Evolutionary conservation across 2,113 vertebrate genomes (phyloP), one percentile per base, ranked within the genome.

Genomic region (Callopanchax toddi): DNA sequence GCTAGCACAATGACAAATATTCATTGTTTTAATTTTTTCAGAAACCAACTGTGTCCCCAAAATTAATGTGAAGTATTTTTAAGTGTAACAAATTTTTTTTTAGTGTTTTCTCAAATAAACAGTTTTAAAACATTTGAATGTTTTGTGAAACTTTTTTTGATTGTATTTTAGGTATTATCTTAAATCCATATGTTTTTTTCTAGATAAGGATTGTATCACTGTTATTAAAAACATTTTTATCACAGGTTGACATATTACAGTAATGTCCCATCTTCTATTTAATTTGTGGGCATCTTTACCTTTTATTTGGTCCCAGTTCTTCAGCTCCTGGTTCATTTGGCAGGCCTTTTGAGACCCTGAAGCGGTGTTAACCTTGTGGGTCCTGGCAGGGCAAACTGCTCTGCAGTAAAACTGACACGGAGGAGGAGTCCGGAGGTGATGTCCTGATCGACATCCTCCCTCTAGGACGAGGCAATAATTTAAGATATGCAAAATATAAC

Each of bases 331-430:
- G 43, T 34, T 60, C 8, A 18, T 39, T 46, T 22, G n/a, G 65
- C 25, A 37, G 43, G 37, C 46, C 22, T 56, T 57, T 66, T 72
- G 55, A 72, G 56, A 6, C 44, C 54, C 63, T 44, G 51, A 22
- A 63, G 63, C 53, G 6, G 74, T 2, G 3, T 29, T 59, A 23
- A 76, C 82, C 68, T 67, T 74, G 65, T 13, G 0, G 45, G 51
- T 40, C 12, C 55, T 61, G 67, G 44, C 58, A 75, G 54, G 40
- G 21, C 1, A 16, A 63, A 53, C 72, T 82, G 76, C 64, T 73
- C 66, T 82, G 70, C 72, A 5, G 67, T 71, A 77, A 37, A 54
- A 29, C 61, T 60, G 25, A 48, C 46, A 20, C 11, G 37, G 20
- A 20, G 76, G 71, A 25, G 67, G 67, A 16, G 68, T 21, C 2